Conservation (phyloP, 2,797 vertebrate genomes). For the Anabacerthia variegaticeps region DNA sequence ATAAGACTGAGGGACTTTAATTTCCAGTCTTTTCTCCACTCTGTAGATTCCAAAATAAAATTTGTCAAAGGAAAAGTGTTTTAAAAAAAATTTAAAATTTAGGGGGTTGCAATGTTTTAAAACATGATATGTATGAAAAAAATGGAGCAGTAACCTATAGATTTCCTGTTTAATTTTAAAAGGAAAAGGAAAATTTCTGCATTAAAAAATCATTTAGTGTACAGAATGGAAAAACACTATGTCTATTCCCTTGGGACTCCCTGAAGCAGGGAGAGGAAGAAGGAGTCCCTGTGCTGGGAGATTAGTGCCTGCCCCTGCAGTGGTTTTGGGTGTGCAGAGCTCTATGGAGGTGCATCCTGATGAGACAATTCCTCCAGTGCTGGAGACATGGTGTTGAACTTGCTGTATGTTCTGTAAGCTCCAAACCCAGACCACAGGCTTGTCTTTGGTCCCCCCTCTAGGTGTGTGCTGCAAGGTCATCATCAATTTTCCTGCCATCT, state of each 20-base stretch:
- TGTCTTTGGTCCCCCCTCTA: not conserved
- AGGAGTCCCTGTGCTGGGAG: not conserved
- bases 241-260: fast-evolving
- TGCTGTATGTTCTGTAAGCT: not conserved
- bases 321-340: not conserved
- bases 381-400: not conserved
- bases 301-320: not conserved
- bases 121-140: not conserved
- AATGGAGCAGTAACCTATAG: not conserved
- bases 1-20: not conserved
- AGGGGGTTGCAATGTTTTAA: not conserved
- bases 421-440: fast-evolving
- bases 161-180: not conserved
- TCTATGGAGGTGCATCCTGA: not conserved
- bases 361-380: fast-evolving
- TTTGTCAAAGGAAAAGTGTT: not conserved
- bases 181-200: not conserved
- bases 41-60: not conserved
- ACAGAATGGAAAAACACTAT: fast-evolving
- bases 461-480: not conserved
- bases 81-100: not conserved
- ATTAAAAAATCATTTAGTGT: not conserved
- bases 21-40: not conserved
- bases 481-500: not conserved
- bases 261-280: fast-evolving